These are phyloP conservation scores for Crocallis elinguaria DNA, from an alignment of 2,888 invertebrate species.

Conservation along the genomic window DNA sequence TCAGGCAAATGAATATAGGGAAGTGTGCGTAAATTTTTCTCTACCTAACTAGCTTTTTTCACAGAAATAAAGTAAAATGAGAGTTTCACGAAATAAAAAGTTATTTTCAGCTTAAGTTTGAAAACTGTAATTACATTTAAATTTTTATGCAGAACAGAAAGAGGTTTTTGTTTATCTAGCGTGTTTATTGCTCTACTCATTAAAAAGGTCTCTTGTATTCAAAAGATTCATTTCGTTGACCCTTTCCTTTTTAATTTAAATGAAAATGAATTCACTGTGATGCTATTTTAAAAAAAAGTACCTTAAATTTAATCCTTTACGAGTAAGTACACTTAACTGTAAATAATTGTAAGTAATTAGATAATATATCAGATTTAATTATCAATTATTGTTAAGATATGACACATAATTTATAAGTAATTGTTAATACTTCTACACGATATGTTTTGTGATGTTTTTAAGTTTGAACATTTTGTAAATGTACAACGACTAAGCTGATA, in stretches of 20 bases:
- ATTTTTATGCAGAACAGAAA: too few relatives aligned
- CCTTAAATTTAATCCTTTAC: slow-evolving; percentile 15
- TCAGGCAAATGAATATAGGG: too few relatives aligned
- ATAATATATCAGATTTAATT: slow-evolving; percentile 6
- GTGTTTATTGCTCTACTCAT: background rate
- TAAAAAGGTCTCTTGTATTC: slow-evolving; percentile 2
- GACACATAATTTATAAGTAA: background rate
- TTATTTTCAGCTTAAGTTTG: too few relatives aligned
- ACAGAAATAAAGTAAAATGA: too few relatives aligned
- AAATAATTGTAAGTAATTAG: slow-evolving; percentile 17
- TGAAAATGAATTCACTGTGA: slow-evolving; percentile 79
- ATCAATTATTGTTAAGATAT: background rate
- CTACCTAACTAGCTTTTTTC: too few relatives aligned
- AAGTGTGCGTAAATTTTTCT: too few relatives aligned
- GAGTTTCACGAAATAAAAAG: too few relatives aligned
- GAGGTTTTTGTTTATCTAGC: background rate
- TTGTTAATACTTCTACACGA: background rate
- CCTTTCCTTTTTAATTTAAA: slow-evolving; percentile 29
- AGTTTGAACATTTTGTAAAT: too few relatives aligned
- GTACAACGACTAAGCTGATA: too few relatives aligned
- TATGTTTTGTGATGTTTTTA: too few relatives aligned
- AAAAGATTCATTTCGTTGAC: background rate
- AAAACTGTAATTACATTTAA: too few relatives aligned
- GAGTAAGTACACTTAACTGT: slow-evolving; percentile 15
- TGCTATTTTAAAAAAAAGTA: slow-evolving; percentile 64